These are phyloP conservation scores for Peromyscus maniculatus DNA, from an alignment of 2,113 vertebrate species.

Conservation along the genomic window DNA sequence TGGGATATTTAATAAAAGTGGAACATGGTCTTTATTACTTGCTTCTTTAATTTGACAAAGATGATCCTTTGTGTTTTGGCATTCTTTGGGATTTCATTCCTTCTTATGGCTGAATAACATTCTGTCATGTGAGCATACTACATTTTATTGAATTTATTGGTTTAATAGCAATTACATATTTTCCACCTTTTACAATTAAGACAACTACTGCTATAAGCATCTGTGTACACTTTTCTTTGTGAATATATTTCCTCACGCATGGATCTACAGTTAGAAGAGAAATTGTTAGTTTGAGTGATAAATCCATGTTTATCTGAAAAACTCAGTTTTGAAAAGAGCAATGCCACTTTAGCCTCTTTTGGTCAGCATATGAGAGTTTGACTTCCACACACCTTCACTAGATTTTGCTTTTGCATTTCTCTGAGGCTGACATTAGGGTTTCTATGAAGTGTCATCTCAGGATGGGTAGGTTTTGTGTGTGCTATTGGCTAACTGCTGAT, in stretches of 20 bases:
- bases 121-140: neutral
- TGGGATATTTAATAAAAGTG: neutral
- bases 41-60: neutral
- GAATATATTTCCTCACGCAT: neutral
- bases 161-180: neutral
- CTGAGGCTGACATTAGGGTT: neutral
- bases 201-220: neutral
- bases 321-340: neutral
- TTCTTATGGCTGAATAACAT: neutral
- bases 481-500: neutral
- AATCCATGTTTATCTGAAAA: neutral
- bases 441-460: neutral
- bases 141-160: neutral
- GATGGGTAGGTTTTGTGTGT: neutral
- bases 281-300: neutral
- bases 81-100: neutral
- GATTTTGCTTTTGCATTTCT: neutral
- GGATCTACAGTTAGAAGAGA: fast-evolving
- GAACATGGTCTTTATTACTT: neutral
- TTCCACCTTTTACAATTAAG: neutral
- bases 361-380: neutral
- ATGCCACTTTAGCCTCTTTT: neutral
- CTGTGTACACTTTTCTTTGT: neutral
- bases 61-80: neutral
- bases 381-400: neutral